Evolutionary conservation across 2,113 vertebrate genomes (phyloP).

Genomic region (Eubucco bourcierii): DNA sequence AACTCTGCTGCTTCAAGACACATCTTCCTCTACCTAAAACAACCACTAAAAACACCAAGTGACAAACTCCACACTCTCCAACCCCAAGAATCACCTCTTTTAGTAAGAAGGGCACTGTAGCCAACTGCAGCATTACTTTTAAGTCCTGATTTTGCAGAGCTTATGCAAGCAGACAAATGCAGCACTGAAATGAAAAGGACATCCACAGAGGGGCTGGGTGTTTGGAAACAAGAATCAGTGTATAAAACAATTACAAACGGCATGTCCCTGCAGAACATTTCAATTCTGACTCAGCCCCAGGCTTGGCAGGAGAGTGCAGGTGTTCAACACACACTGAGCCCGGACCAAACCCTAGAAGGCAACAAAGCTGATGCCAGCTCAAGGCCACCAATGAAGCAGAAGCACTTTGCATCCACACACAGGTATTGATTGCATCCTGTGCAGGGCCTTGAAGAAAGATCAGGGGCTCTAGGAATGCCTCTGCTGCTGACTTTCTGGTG

Average conservation of each 20-base stretch:
- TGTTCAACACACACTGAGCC: background rate
- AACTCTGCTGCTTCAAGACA: background rate
- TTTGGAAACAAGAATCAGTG: background rate
- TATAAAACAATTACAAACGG: background rate
- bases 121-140: background rate
- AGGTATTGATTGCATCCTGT: background rate
- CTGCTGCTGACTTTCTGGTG: background rate
- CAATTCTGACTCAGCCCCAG: slow-evolving; percentile 4
- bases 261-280: slow-evolving; percentile 24
- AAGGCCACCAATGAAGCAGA: background rate
- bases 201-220: background rate
- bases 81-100: background rate
- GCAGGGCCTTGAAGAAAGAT: background rate
- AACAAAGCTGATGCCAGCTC: background rate
- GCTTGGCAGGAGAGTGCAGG: slow-evolving; percentile 1
- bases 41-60: background rate
- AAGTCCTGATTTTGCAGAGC: background rate
- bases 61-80: background rate
- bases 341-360: background rate
- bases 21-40: background rate
- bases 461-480: accelerated
- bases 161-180: slow-evolving; percentile 5
- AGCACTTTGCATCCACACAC: accelerated
- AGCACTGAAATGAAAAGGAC: background rate
- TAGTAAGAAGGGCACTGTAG: background rate